Evolutionary conservation across 2,113 vertebrate genomes (phyloP).

Genomic region (Xenopus tropicalis): UCB_Xtro_10.0 CM004443.2:47909501-47910000

Average conservation of each 20-base stretch:
- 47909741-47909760: not conserved
- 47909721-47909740: not conserved
- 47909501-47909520: too few species aligned
- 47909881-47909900: constrained; percentile 7
- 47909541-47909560: too few species aligned
- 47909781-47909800: constrained; percentile 28
- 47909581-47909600: too few species aligned
- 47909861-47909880: constrained; percentile 16
- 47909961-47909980: too few species aligned
- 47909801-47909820: constrained; percentile 18
- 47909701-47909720: constrained; percentile 1
- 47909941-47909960: too few species aligned
- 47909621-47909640: not conserved
- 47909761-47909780: not conserved
- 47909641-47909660: not conserved
- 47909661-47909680: not conserved
- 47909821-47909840: constrained; percentile 19
- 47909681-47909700: not conserved
- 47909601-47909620: too few species aligned
- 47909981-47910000: too few species aligned
- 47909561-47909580: too few species aligned
- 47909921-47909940: too few species aligned
- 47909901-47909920: not conserved
- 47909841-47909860: constrained; percentile 23
- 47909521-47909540: too few species aligned